phyloP scores from a whole-genome alignment of 2,797 vertebrate species.

The Enteromius argenteus region DNA sequence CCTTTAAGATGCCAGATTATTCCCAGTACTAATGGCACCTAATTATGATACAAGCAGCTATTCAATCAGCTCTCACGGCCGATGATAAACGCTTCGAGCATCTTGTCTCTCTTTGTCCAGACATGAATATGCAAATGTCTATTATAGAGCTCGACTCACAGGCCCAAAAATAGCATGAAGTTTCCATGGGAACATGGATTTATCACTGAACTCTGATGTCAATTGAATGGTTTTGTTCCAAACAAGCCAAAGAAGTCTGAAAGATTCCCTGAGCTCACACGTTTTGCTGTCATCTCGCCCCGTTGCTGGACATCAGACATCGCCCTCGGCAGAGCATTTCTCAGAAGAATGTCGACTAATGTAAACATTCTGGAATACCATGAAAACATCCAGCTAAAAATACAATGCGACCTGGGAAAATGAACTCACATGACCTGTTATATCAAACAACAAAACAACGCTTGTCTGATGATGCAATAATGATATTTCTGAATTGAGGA shows the following conservation, averaged over 20 bases:
- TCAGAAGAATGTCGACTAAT: not conserved
- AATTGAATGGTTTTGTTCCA: conserved; percentile 37
- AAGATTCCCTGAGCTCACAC: conserved; percentile 15
- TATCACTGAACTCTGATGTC: conserved; percentile 57
- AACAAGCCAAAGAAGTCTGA: conserved; percentile 35
- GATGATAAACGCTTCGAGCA: conserved; percentile 47
- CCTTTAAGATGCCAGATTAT: conserved; percentile 27
- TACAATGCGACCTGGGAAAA: not conserved
- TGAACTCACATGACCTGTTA: not conserved
- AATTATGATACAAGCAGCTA: conserved; percentile 35
- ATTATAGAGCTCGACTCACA: conserved; percentile 47
- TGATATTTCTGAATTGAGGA: not conserved
- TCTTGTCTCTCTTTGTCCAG: conserved; percentile 47
- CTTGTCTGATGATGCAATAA: conserved; percentile 7
- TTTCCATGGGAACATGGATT: conserved; percentile 66
- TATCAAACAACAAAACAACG: not conserved
- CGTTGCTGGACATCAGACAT: not conserved
- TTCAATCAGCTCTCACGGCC: conserved; percentile 14
- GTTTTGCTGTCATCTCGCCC: not conserved
- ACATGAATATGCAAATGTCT: conserved; percentile 62
- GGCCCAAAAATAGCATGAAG: conserved; percentile 63
- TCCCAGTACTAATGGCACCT: conserved; percentile 9
- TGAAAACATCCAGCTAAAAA: not conserved
- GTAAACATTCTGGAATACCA: conserved; percentile 12
- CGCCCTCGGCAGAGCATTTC: not conserved